phyloP scores from a whole-genome alignment of 2,888 invertebrate genomes.

The Cryptophagus acutangulus region DNA sequence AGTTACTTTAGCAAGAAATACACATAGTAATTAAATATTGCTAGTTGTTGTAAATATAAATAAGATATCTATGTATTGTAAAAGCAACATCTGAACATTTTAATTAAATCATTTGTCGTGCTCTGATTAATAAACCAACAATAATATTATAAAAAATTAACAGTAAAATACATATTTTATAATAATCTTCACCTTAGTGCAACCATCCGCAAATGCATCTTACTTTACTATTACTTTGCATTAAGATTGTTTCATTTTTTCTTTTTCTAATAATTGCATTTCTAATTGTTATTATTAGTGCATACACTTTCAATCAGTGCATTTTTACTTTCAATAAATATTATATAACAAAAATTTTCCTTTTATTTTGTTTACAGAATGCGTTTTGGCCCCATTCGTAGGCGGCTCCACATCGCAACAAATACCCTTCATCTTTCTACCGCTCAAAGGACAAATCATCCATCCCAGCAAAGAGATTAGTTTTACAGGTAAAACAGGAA shows the following conservation, averaged over 20 bases:
- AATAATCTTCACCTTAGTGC: neutral
- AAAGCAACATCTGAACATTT: neutral
- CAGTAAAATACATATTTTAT: conserved; percentile 5
- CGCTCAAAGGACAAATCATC: conserved; percentile 80
- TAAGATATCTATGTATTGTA: too few relatives aligned
- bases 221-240: neutral
- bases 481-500: conserved; percentile 60
- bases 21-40: too few relatives aligned
- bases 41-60: too few relatives aligned
- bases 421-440: conserved; percentile 82
- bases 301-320: neutral
- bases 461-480: conserved; percentile 83
- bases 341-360: conserved; percentile 2
- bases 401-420: conserved; percentile 65
- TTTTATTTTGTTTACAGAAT: conserved; percentile 51
- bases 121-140: conserved; percentile 7
- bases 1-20: too few relatives aligned
- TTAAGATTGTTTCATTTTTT: neutral
- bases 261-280: conserved; percentile 4
- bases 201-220: neutral
- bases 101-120: conserved; percentile 6
- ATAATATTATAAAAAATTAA: conserved; percentile 5
- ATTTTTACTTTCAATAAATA: neutral
- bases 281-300: neutral
- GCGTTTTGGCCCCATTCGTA: conserved; percentile 72